These are phyloP conservation scores for Ascidia mentula DNA, from an alignment of 23 tunicate species.

Conservation along the genomic window DNA sequence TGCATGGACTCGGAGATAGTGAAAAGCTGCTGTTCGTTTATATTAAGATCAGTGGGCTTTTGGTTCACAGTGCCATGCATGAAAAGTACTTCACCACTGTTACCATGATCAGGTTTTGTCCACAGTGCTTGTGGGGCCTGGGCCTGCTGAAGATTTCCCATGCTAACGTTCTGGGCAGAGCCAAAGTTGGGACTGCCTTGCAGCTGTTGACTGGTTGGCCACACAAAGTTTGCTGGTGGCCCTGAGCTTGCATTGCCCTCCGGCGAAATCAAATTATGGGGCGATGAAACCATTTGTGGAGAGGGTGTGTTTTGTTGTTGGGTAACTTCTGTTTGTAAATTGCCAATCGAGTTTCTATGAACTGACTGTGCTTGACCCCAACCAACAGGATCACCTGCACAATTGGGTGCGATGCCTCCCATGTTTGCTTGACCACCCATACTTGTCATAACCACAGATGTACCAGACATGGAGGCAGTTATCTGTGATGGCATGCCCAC, in stretches of 20 bases:
- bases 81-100: background rate
- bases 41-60: background rate
- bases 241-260: background rate
- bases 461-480: constrained; percentile 1
- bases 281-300: background rate
- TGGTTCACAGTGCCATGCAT: background rate
- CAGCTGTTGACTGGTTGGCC: background rate
- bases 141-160: background rate
- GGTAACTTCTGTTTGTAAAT: background rate
- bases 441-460: background rate
- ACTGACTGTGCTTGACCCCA: background rate
- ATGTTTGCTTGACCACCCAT: background rate
- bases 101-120: background rate
- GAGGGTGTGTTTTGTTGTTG: background rate
- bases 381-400: background rate
- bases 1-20: constrained; percentile 20
- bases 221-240: background rate
- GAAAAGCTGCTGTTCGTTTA: constrained; percentile 9
- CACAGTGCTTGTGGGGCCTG: background rate
- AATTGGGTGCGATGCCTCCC: background rate
- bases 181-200: background rate
- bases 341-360: no score
- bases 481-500: constrained; percentile 7
- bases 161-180: background rate
- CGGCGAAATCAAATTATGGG: background rate